These are phyloP conservation scores for Leptinotarsa juncta DNA, from an alignment of 2,888 invertebrate species.

Conservation along the genomic window DNA sequence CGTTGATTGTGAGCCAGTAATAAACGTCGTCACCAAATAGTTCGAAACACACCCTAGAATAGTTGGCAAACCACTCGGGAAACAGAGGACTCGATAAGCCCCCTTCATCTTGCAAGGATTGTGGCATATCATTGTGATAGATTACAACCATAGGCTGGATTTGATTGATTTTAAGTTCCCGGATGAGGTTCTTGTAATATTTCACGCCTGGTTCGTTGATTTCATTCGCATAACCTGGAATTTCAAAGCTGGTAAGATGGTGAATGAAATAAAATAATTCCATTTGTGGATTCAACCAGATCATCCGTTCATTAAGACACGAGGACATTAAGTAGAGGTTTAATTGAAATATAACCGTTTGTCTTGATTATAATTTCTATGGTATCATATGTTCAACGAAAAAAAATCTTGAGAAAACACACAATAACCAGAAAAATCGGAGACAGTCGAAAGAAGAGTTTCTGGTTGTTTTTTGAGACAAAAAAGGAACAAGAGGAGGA, in stretches of 20 bases:
- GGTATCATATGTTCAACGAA: too few species aligned
- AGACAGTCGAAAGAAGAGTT: too few species aligned
- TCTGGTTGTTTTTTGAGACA: too few species aligned
- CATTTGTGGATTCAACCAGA: too few species aligned
- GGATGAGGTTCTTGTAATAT: conserved; percentile 17
- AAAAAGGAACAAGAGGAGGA: too few species aligned
- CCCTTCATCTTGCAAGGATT: conserved; percentile 58
- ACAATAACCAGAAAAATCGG: too few species aligned
- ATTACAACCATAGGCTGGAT: conserved; percentile 10
- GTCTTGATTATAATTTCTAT: too few species aligned
- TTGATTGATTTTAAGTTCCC: conserved; percentile 8
- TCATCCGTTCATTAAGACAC: too few species aligned
- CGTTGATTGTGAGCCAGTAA: conserved; percentile 71
- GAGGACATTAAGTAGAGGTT: too few species aligned
- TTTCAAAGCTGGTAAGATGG: background rate
- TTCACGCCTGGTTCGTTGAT: conserved; percentile 18
- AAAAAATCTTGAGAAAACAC: too few species aligned
- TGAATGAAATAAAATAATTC: too few species aligned
- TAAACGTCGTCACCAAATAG: conserved; percentile 62
- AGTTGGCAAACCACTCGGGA: conserved; percentile 67
- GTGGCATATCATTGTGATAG: conserved; percentile 7
- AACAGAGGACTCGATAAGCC: conserved; percentile 34
- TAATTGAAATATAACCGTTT: too few species aligned
- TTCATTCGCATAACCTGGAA: conserved; percentile 3
- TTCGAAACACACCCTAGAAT: conserved; percentile 67